Base-by-base conservation (phyloP, 2,888 invertebrate genomes). In the Pammene fasciana region DNA sequence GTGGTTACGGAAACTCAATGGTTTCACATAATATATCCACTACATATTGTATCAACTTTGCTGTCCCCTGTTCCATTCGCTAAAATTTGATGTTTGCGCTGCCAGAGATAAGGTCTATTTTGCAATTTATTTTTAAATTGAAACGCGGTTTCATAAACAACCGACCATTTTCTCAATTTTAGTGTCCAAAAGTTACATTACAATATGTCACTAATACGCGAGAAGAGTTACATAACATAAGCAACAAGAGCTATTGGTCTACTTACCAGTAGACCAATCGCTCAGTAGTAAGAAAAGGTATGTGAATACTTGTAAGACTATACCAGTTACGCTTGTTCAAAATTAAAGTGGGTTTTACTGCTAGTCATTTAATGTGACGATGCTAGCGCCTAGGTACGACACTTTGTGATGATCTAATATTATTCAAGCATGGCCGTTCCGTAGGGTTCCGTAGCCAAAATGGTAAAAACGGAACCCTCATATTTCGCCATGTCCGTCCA, bases 121-220 rank as follows among this genome's bases (percentile, higher is more conserved):
- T 61, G 38, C 46, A 36, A 50, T 48, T 46, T 2, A 13, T 11
- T 13, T 16, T 13, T 16, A 5, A 16, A 11, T 9, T 41, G 61
- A 46, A 67, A 65, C 66, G 67, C 65, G 48, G 52, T 70, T 67
- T 74, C 74, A 74, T 65, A 73, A 75, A 71, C 65, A 72, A 55
- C 48, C 48, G 26, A 26, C 2, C 57, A 64, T 65, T 64, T 73
- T 78, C 79, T 75, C 72, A 67, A 68, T 70, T 59, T 26, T 50
- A 45, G 14, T 65, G 68, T 60, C 54, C 57, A 60, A 70, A 65
- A 70, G 57, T 70, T 60, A 65, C 54, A 70, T 76, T 73, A 81
- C 83, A 84, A 82, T 84, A 81, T 85, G 77, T 82, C 83, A 83
- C 82, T 79, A 75, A 76, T 72, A 72, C 70, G 72, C 74, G 74